These are phyloP conservation scores for Nothocercus nigrocapillus DNA, from an alignment of 2,113 vertebrate genomes.

Conservation along the genomic window DNA sequence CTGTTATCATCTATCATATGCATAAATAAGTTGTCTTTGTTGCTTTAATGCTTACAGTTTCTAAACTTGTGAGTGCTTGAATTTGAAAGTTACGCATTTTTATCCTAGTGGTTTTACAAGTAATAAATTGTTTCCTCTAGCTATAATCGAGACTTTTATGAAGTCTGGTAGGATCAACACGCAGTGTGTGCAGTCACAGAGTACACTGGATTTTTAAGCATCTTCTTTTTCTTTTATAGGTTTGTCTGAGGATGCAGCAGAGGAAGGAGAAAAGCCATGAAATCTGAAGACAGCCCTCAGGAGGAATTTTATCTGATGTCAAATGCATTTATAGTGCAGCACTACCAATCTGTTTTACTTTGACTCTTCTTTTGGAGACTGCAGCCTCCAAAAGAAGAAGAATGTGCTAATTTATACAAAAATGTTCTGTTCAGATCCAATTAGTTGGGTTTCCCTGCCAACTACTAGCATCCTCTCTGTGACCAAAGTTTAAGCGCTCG, in stretches of 20 bases:
- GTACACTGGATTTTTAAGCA: background rate
- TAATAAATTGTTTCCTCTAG: constrained; percentile 20
- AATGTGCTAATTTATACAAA: background rate
- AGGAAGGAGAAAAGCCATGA: constrained; percentile 55
- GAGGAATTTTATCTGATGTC: background rate
- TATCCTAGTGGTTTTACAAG: background rate
- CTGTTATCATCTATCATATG: background rate
- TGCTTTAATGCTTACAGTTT: background rate
- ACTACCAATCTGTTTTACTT: background rate
- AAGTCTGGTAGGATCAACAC: background rate
- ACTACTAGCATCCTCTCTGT: background rate
- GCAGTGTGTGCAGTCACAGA: background rate
- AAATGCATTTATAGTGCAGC: constrained; percentile 28
- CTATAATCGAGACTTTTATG: background rate
- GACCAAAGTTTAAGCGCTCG: background rate
- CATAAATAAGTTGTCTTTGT: background rate
- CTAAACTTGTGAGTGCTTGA: background rate
- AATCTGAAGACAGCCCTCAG: background rate
- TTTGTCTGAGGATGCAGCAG: constrained; percentile 50
- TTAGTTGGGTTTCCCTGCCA: background rate
- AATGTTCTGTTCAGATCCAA: background rate
- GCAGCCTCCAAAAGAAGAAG: constrained; percentile 15
- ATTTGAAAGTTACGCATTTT: constrained; percentile 14
- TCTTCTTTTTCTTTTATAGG: constrained; percentile 55
- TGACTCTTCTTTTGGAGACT: too few species aligned